Evolutionary conservation across 1,140 invertebrate genomes (phyloP).

Genomic region (Philotrypesis tridentata): DNA sequence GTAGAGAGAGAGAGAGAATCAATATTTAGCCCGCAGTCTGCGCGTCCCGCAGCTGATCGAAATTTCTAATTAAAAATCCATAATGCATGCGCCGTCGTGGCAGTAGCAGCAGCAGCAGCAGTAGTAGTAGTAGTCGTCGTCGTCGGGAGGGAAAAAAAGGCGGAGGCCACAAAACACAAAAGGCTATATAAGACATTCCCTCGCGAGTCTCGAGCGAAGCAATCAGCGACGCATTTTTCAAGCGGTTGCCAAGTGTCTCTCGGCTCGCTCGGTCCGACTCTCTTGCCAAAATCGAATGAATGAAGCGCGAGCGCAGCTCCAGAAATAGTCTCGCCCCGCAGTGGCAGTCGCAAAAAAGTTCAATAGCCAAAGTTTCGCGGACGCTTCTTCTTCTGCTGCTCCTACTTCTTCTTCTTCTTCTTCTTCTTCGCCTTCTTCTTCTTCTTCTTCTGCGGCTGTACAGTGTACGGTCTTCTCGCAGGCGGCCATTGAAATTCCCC

Average conservation of each 20-base stretch:
- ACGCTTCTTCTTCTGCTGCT: background rate
- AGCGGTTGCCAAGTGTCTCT: background rate
- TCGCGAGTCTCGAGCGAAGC: background rate
- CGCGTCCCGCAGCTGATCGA: background rate
- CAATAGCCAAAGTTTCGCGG: constrained; percentile 25
- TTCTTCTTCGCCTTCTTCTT: background rate
- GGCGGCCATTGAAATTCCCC: constrained; percentile 17
- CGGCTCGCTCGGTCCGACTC: background rate
- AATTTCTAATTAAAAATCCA: background rate
- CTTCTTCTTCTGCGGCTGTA: too few relatives aligned
- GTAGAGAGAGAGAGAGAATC: too few relatives aligned
- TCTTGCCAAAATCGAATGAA: constrained; percentile 15
- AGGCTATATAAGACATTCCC: background rate
- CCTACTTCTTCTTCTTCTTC: background rate
- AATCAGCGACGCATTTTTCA: background rate
- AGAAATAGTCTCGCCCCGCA: constrained; percentile 26
- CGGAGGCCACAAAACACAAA: too few relatives aligned
- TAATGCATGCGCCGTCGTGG: background rate
- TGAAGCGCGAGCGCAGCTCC: background rate
- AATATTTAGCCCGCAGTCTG: too few relatives aligned
- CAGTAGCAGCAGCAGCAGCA: too few relatives aligned
- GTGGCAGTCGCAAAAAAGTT: background rate
- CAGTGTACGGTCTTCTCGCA: background rate
- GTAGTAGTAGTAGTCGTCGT: too few relatives aligned
- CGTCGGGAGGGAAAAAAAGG: background rate